These are phyloP conservation scores for Cacoxenus indagator DNA, from an alignment of 2,888 invertebrate species.

Conservation along the genomic window DNA sequence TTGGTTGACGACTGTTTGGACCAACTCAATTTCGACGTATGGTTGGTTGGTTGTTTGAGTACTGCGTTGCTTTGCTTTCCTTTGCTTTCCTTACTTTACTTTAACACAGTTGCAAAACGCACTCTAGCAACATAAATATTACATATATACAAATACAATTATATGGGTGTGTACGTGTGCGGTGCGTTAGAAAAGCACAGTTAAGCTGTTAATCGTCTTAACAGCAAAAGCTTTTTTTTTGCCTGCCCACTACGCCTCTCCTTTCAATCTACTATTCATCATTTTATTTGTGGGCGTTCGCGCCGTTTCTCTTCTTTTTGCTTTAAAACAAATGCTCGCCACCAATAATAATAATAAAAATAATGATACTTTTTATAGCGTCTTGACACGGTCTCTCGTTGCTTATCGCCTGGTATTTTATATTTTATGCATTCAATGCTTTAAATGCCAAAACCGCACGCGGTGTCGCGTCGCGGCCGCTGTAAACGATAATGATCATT, in stretches of 20 bases:
- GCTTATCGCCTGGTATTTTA: slow-evolving; percentile 65
- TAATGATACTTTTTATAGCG: slow-evolving; percentile 10
- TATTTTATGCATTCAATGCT: slow-evolving; percentile 66
- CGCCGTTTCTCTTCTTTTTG: background rate
- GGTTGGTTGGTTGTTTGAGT: too few species aligned
- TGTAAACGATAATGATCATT: slow-evolving; percentile 35
- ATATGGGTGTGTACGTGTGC: too few species aligned
- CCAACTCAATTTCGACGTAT: too few species aligned
- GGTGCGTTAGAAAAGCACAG: background rate
- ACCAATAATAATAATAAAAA: background rate
- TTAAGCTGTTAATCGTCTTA: background rate
- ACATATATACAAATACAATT: too few species aligned
- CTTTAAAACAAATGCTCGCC: background rate
- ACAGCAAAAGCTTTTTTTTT: too few species aligned
- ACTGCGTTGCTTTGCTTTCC: too few species aligned
- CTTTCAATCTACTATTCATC: background rate
- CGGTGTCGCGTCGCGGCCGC: too few species aligned
- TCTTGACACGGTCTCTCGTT: slow-evolving; percentile 24
- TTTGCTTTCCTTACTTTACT: too few species aligned
- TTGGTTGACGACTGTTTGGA: background rate
- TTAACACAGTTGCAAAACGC: too few species aligned
- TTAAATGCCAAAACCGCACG: background rate
- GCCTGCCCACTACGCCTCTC: background rate
- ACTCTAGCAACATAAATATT: too few species aligned
- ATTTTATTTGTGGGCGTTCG: background rate